phyloP scores from a whole-genome alignment of 2,113 vertebrate species.

The Dicentrarchus labrax region DNA sequence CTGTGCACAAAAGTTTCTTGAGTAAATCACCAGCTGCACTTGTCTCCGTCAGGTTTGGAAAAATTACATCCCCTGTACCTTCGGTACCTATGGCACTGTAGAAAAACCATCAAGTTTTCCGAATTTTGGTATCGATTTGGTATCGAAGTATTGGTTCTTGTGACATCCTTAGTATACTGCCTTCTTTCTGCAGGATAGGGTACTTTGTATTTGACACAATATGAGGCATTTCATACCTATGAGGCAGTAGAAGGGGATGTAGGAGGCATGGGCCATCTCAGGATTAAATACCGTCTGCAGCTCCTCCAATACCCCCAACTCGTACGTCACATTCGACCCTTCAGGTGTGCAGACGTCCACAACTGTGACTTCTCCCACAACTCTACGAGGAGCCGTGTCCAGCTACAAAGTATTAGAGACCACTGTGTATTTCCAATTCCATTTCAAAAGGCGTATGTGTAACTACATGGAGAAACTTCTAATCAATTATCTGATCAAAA shows the following conservation, averaged over 20 bases:
- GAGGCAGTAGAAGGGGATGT: conserved; percentile 95
- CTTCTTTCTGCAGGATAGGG: neutral
- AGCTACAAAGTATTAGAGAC: conserved; percentile 67
- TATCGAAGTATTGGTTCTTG: no score
- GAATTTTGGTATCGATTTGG: no score
- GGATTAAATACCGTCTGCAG: conserved; percentile 94
- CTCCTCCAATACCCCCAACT: conserved; percentile 88
- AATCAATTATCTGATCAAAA: neutral
- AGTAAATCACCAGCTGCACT: no score
- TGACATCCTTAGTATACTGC: neutral
- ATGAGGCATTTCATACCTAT: conserved; percentile 85
- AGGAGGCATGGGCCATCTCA: conserved; percentile 96
- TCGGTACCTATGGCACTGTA: no score
- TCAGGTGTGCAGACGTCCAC: conserved; percentile 85
- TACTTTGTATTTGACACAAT: neutral
- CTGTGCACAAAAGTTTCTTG: no score
- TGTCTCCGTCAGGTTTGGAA: no score
- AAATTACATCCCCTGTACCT: no score
- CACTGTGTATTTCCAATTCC: neutral
- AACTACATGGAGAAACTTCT: neutral
- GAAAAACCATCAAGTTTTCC: no score
- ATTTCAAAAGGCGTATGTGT: neutral
- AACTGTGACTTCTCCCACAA: conserved; percentile 85
- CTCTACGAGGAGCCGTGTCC: conserved; percentile 75
- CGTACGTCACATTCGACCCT: conserved; percentile 82